Base-by-base conservation (phyloP, 2,113 vertebrate species). In the Erythrocercus mccallii region DNA sequence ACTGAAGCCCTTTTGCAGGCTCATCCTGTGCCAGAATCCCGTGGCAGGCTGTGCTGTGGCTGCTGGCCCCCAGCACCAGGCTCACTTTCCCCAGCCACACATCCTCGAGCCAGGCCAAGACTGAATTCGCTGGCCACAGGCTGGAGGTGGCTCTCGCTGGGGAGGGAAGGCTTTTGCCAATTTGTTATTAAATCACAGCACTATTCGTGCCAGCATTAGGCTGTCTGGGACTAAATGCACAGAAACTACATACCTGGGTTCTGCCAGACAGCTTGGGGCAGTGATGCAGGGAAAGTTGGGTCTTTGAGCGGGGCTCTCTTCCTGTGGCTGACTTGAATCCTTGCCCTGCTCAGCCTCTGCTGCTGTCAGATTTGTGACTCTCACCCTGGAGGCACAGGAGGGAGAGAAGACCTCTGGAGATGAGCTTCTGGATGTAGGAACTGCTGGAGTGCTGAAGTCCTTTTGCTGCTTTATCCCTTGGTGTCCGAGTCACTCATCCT, bases 401-500 rank as follows among this genome's bases (percentile, higher is more conserved):
- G 23, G 38, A 81, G 25, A 50, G 48, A 35, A 58, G 65, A 25
- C 16, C 8, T 50, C 58, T 62, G 69, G 50, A n/a, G 42, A 37
- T 70, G 19, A 2, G 5, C 9, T 56, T 82, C 44, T 31, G n/a
- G 40, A 31, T 35, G 44, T 10, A 60, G 77, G 48, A 76, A 27
- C 35, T 1, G 3, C 62, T 56, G 48, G 44, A 80, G 2, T 16
- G 66, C 53, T 53, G 9, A 64, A 60, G 31, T 60, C 31, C 13
- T 82, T 87, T 51, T 38, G 60, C 44, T 72, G 24, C 62, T 86
- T 69, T 61, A 37, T 56, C 37, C 58, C 37, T 28, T 6, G 12
- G 19, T 69, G 50, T 70, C 42, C 62, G 33, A 60, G 33, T 20
- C 0, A 0, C n/a, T 73, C 0, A 0, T 30, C 23, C 57, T 86